Evolutionary conservation across 1,140 invertebrate species (phyloP).

Genomic region (Triops longicaudatus): DNA sequence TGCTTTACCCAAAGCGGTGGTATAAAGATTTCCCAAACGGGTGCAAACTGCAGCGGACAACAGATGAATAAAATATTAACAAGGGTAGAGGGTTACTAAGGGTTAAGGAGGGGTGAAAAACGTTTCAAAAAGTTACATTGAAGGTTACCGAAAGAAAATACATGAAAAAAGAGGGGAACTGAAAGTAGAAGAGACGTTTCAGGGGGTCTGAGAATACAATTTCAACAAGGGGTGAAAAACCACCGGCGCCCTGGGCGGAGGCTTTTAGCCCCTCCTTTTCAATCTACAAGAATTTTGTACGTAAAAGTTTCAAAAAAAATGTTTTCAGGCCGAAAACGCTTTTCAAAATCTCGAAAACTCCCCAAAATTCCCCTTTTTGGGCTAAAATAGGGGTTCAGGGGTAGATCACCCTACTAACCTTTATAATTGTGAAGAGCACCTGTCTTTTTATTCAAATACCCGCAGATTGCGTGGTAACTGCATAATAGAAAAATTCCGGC

Average conservation of each 20-base stretch:
- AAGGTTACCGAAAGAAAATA: neutral
- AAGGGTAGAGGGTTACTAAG: neutral
- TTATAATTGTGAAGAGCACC: neutral
- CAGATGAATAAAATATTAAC: neutral
- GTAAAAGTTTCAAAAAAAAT: neutral
- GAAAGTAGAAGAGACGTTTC: neutral
- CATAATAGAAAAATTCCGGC: neutral
- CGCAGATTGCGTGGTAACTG: neutral
- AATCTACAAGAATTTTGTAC: neutral
- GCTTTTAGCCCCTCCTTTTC: neutral
- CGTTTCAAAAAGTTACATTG: constrained; percentile 3
- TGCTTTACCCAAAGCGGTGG: neutral
- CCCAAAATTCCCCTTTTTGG: neutral
- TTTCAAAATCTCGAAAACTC: neutral
- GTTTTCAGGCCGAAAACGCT: neutral
- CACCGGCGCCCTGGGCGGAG: neutral
- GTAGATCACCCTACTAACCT: no score
- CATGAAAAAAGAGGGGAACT: neutral
- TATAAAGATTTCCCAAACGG: neutral
- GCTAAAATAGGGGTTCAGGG: no score
- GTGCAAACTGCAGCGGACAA: neutral
- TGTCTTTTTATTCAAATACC: neutral
- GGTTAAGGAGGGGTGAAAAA: constrained; percentile 1
- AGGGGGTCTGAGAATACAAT: constrained; percentile 5
- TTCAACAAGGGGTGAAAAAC: neutral